Evolutionary conservation across 2,888 invertebrate species (phyloP).

Genomic region (Apodemia zela): DNA sequence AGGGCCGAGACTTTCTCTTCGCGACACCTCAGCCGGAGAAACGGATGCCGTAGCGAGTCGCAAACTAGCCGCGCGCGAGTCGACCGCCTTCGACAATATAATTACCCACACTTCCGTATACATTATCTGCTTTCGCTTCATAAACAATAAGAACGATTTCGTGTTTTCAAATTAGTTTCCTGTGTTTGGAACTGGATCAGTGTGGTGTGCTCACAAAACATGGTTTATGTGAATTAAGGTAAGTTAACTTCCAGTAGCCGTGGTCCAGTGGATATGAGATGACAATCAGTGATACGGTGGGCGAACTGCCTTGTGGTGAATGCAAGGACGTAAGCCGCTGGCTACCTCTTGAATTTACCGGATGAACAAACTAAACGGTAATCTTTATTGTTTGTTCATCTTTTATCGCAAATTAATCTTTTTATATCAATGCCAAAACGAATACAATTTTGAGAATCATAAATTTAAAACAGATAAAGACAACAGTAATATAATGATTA

Average conservation of each 20-base stretch:
- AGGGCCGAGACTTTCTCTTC: constrained; percentile 80
- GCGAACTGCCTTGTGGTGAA: constrained; percentile 59
- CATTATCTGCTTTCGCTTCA: constrained; percentile 65
- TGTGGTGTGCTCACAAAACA: constrained; percentile 16
- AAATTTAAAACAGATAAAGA: not conserved
- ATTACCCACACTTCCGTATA: constrained; percentile 58
- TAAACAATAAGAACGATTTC: constrained; percentile 49
- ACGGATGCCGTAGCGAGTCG: constrained; percentile 60
- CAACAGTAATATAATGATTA: too few relatives aligned
- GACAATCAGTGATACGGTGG: constrained; percentile 64
- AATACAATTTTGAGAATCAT: not conserved
- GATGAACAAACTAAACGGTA: constrained; percentile 29
- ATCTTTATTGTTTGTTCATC: constrained; percentile 32
- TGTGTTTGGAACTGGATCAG: constrained; percentile 32
- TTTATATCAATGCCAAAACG: constrained; percentile 10
- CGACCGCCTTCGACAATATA: constrained; percentile 52
- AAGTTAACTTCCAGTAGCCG: constrained; percentile 62
- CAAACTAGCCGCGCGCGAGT: constrained; percentile 64
- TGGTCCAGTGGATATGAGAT: constrained; percentile 40
- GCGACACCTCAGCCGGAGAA: constrained; percentile 70
- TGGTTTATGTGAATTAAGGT: constrained; percentile 52
- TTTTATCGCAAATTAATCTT: constrained; percentile 2
- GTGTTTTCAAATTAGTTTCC: constrained; percentile 51
- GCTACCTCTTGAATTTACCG: constrained; percentile 39
- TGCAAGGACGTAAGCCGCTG: constrained; percentile 61